These are phyloP conservation scores for Colostygia pectinataria DNA, from an alignment of 2,888 invertebrate species.

Conservation along the genomic window DNA sequence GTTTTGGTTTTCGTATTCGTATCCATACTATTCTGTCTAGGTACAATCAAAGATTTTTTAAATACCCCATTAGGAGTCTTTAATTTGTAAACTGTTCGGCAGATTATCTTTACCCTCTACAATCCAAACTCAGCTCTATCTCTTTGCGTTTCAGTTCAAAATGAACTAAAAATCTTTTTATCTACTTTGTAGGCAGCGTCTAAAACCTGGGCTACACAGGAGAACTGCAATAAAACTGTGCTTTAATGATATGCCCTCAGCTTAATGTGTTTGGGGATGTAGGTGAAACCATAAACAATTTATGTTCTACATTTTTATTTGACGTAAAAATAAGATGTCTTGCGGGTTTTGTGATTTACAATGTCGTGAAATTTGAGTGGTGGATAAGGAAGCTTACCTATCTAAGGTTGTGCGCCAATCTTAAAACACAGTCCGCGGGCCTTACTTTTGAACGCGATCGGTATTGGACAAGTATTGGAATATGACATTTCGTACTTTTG, in stretches of 20 bases:
- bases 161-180: background rate
- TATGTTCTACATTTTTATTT: slow-evolving; percentile 4
- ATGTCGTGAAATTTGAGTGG: background rate
- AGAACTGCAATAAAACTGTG: slow-evolving; percentile 11
- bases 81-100: slow-evolving; percentile 52
- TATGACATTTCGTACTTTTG: too few species aligned
- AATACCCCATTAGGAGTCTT: slow-evolving; percentile 58
- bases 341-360: background rate
- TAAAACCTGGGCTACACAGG: slow-evolving; percentile 15
- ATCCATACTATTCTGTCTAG: slow-evolving; percentile 39
- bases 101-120: slow-evolving; percentile 25
- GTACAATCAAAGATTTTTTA: slow-evolving; percentile 59
- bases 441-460: too few species aligned
- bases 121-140: slow-evolving; percentile 18
- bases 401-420: too few species aligned
- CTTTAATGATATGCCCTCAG: slow-evolving; percentile 19
- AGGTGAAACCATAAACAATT: slow-evolving; percentile 11
- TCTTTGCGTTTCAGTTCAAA: slow-evolving; percentile 4
- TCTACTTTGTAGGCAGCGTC: slow-evolving; percentile 18
- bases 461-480: too few species aligned
- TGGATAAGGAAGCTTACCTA: too few species aligned
- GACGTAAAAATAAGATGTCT: slow-evolving; percentile 14
- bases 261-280: slow-evolving; percentile 20
- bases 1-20: too few species aligned
- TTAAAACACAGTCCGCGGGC: too few species aligned